phyloP scores from a whole-genome alignment of 2,797 vertebrate species.

The Pelobates cultripes region DNA sequence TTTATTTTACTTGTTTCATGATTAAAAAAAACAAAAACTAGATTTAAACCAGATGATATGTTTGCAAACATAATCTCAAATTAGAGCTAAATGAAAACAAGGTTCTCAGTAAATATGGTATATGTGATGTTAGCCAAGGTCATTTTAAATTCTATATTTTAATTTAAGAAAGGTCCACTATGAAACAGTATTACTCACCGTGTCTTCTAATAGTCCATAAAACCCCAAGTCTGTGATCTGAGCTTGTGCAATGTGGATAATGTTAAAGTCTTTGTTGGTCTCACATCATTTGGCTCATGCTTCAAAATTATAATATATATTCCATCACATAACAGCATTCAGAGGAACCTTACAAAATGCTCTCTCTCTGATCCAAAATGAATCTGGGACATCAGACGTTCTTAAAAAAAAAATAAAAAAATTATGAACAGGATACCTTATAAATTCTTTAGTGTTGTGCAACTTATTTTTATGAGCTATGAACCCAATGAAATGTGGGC shows the following conservation, averaged over 20 bases:
- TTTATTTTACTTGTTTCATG: no score
- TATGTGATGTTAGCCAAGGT: neutral
- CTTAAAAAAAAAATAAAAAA: no score
- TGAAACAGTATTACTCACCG: neutral
- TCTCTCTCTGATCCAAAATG: neutral
- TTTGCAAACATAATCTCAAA: neutral
- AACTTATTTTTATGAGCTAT: no score
- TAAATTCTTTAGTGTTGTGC: no score
- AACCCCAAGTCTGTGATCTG: neutral
- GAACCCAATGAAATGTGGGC: no score
- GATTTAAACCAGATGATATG: neutral
- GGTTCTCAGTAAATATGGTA: neutral
- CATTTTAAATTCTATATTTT: neutral
- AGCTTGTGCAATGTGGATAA: neutral
- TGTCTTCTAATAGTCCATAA: neutral
- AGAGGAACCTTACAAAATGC: neutral
- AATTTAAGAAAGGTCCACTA: neutral
- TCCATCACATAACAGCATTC: neutral
- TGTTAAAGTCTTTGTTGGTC: neutral
- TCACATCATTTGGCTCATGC: slow-evolving; percentile 7
- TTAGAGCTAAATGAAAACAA: neutral
- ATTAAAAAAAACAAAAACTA: neutral
- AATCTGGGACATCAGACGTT: neutral
- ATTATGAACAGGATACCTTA: no score
- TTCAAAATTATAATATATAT: neutral